These are phyloP conservation scores for Cotesia vestalis DNA, from an alignment of 1,140 invertebrate genomes.

Conservation along the genomic window DNA sequence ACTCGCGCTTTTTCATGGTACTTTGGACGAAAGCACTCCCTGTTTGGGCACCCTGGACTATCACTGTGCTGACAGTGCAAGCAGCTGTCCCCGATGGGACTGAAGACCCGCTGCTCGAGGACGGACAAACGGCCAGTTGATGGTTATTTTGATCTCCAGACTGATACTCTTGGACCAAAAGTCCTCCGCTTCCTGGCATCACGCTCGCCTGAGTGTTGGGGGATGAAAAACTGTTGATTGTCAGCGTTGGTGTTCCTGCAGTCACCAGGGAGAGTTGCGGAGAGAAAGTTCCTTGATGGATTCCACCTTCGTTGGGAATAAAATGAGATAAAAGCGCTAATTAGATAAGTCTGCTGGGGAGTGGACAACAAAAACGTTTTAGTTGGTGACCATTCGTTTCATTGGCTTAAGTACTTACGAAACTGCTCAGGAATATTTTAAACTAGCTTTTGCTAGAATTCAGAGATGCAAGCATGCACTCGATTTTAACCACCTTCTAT, in stretches of 20 bases:
- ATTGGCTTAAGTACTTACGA: too few relatives aligned
- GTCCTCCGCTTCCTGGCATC: constrained; percentile 54
- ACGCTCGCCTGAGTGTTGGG: constrained; percentile 52
- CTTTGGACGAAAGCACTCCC: constrained; percentile 45
- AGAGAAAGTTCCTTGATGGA: constrained; percentile 59
- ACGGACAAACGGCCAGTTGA: constrained; percentile 35
- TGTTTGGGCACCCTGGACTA: constrained; percentile 49
- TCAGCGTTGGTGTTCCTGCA: constrained; percentile 55
- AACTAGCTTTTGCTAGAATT: too few relatives aligned
- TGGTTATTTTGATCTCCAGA: constrained; percentile 36
- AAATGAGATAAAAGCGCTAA: too few relatives aligned
- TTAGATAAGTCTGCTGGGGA: too few relatives aligned
- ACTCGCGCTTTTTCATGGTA: constrained; percentile 56
- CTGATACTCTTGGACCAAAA: constrained; percentile 60
- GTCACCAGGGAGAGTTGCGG: constrained; percentile 59
- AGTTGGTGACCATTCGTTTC: too few relatives aligned
- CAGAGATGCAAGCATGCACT: too few relatives aligned
- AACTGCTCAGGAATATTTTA: too few relatives aligned
- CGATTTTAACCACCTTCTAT: too few relatives aligned
- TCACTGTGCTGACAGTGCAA: constrained; percentile 47
- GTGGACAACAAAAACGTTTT: neutral
- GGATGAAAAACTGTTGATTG: constrained; percentile 60
- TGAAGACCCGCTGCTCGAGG: constrained; percentile 31
- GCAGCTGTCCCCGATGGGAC: constrained; percentile 47
- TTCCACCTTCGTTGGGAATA: constrained; percentile 45